phyloP scores from a whole-genome alignment of 2,113 vertebrate species.

The Grammomys dolichurus region DNA sequence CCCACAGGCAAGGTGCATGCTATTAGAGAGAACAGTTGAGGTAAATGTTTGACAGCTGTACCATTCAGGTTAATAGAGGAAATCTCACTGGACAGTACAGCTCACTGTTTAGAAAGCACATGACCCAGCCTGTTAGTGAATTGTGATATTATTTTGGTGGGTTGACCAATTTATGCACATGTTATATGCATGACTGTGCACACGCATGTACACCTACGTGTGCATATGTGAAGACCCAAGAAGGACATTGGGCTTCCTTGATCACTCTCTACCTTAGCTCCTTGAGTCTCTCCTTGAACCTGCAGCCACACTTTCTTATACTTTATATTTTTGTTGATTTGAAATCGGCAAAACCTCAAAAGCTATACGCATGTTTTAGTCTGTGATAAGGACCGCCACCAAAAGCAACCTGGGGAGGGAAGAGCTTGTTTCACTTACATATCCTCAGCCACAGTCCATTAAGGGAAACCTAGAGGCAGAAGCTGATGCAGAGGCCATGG shows the following conservation, averaged over 20 bases:
- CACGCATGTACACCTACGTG: background rate
- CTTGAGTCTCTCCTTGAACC: background rate
- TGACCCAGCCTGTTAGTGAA: background rate
- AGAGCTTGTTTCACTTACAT: background rate
- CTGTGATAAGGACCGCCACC: background rate
- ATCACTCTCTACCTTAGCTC: too few relatives aligned
- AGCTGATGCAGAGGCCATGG: background rate
- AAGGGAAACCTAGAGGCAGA: background rate
- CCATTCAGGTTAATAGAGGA: background rate
- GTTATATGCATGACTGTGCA: background rate
- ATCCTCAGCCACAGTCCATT: background rate
- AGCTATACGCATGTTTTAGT: background rate
- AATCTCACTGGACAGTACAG: background rate
- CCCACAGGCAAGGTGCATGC: background rate
- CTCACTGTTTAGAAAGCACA: conserved; percentile 21
- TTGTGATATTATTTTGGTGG: background rate
- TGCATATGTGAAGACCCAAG: background rate
- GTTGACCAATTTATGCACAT: background rate
- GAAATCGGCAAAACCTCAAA: background rate
- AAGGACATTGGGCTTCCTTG: background rate
- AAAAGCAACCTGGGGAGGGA: too few relatives aligned
- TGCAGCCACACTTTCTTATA: background rate
- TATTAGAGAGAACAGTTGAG: background rate
- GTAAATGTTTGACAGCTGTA: background rate
- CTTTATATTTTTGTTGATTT: background rate